Evolutionary conservation across 2,888 invertebrate genomes (phyloP).

Genomic region (Argyresthia goedartella): DNA sequence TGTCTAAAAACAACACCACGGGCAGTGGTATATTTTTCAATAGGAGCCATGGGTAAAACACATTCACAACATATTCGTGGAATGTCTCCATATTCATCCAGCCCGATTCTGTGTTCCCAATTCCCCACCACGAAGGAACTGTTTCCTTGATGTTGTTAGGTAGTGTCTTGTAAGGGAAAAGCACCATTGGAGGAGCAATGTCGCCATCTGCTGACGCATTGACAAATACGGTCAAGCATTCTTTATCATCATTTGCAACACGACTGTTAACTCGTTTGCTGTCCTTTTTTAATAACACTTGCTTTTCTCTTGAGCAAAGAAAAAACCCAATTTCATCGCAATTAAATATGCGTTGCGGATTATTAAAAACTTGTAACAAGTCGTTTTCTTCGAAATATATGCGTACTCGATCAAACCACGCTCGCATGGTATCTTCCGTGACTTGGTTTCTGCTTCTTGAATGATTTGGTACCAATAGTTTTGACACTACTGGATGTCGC

Average conservation of each 20-base stretch:
- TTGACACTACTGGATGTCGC: constrained; percentile 5
- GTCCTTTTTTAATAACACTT: constrained; percentile 13
- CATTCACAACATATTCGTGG: constrained; percentile 12
- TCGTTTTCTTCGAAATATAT: constrained; percentile 14
- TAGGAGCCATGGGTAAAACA: constrained; percentile 10
- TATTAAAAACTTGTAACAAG: constrained; percentile 10
- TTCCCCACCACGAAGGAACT: not conserved
- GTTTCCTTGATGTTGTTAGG: too few relatives aligned
- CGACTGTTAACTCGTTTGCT: constrained; percentile 13
- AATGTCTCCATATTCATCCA: constrained; percentile 13
- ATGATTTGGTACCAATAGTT: constrained; percentile 13
- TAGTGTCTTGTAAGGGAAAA: too few relatives aligned
- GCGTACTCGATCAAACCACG: constrained; percentile 12
- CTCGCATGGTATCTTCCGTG: constrained; percentile 10
- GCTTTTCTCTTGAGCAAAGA: constrained; percentile 9
- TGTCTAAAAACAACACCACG: constrained; percentile 17
- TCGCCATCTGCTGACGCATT: too few relatives aligned
- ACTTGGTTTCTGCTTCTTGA: constrained; percentile 12
- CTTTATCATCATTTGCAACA: constrained; percentile 12
- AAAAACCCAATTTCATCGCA: constrained; percentile 14
- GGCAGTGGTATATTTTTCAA: constrained; percentile 13
- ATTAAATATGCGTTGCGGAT: constrained; percentile 9
- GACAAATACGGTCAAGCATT: not conserved
- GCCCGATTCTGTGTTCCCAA: constrained; percentile 10
- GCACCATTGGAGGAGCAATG: too few relatives aligned